Base-by-base conservation (phyloP, 1,140 invertebrate genomes). In the Gonatopus flavifemur region DNA sequence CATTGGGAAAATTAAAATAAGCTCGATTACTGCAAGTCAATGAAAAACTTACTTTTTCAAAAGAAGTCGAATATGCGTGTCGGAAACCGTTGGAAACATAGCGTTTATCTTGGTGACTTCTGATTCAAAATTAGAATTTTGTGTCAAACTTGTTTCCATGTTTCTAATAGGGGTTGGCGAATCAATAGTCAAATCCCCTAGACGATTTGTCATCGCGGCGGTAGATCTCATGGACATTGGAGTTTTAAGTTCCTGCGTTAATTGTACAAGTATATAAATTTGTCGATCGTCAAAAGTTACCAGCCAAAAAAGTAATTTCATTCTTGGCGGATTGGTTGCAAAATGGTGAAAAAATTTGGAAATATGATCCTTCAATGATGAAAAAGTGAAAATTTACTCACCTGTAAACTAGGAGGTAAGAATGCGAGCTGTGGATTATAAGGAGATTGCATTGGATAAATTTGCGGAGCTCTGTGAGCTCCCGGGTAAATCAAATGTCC, bases 51-150 rank as follows among this genome's bases (percentile, higher is more conserved):
- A 94, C 91, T 94, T 93, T 74, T 92, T 91, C 19, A 94, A 73
- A 50, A 94, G 81, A 47, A 92, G 82, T 62, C 88, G 86, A 62
- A 96, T 93, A 64, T 94, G 91, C 20, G 86, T 88, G 67, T 96
- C 92, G 38, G 88, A 86, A 28, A 93, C 92, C 7, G 91, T 94
- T 10, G 91, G 91, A 72, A 95, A 95, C 85, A 93, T 90, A n/a
- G 89, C 85, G 70, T 88, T 86, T 55, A 94, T 90, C 76, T 91
- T 93, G 22, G 84, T 80, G 13, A 93, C 87, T 47, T 89, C 80
- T 3, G 85, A 81, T 59, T 90, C 88, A 3, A 82, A 82, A 45
- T 89, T 86, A 4, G 80, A 78, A 38, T 80, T 67, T 28, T 83
- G 81, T 5, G 79, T 82, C 32, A 84, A 80, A 37, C 83, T 81